Conservation (phyloP, 2,113 vertebrate species). For the Anas platyrhynchos region DNA sequence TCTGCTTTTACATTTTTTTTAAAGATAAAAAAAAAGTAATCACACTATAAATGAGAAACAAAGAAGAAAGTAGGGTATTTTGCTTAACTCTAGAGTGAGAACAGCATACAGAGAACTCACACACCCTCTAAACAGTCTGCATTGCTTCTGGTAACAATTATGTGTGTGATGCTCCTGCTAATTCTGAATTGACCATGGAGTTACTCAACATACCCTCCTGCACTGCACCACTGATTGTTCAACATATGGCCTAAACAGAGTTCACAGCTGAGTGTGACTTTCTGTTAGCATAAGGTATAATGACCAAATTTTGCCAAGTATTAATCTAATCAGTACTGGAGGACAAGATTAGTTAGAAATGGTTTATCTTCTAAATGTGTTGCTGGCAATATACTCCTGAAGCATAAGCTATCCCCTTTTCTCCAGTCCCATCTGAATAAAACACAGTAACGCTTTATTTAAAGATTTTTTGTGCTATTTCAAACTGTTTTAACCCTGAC, state of each 20-base stretch:
- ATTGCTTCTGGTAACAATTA: background rate
- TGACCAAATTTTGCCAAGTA: background rate
- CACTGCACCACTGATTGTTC: background rate
- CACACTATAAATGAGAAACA: background rate
- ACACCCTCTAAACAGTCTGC: background rate
- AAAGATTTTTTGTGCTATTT: background rate
- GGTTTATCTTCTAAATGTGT: background rate
- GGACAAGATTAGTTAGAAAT: background rate
- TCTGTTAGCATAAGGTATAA: background rate
- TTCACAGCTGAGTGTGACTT: background rate
- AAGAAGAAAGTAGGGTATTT: background rate
- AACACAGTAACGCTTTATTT: background rate
- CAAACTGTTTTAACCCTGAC: background rate
- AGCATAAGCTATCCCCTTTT: background rate
- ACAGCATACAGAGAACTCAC: background rate
- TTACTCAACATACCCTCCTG: background rate
- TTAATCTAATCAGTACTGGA: conserved; percentile 1
- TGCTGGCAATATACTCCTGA: background rate
- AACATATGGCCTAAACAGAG: background rate
- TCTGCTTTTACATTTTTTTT: background rate
- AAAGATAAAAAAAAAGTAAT: background rate
- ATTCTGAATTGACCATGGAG: background rate
- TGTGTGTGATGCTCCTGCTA: background rate
- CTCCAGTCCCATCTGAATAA: background rate
- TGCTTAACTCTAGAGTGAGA: background rate